These are phyloP conservation scores for Alloplasta piceator DNA, from an alignment of 2,888 invertebrate genomes.

Conservation along the genomic window DNA sequence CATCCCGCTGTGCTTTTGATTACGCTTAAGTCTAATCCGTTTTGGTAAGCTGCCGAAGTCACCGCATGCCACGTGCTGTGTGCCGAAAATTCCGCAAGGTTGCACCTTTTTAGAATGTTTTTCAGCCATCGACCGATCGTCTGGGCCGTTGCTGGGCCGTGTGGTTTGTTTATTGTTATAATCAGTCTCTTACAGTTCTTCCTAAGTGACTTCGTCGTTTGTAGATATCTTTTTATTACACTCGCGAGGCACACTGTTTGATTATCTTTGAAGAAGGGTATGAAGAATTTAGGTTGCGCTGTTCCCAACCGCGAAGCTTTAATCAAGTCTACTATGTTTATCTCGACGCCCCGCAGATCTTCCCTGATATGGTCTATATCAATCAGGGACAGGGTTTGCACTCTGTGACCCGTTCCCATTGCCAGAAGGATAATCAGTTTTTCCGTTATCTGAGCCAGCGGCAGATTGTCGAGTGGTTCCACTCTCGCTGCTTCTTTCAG, in stretches of 20 bases:
- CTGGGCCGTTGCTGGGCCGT: conserved; percentile 32
- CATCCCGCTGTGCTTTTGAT: conserved; percentile 43
- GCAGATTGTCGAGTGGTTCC: conserved; percentile 15
- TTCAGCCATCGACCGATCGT: conserved; percentile 50
- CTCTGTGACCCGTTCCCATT: conserved; percentile 49
- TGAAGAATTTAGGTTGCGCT: conserved; percentile 18
- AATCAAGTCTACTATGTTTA: conserved; percentile 24
- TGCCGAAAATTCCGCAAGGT: conserved; percentile 21
- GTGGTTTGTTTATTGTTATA: conserved; percentile 47
- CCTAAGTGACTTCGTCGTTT: conserved; percentile 32
- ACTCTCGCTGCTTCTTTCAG: conserved; percentile 12
- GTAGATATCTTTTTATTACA: conserved; percentile 31
- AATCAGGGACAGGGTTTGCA: conserved; percentile 56
- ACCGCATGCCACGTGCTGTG: conserved; percentile 58
- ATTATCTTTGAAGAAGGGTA: conserved; percentile 36
- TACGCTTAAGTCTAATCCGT: conserved; percentile 41
- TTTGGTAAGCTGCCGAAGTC: conserved; percentile 50
- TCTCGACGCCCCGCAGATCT: conserved; percentile 10
- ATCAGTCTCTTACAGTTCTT: conserved; percentile 35
- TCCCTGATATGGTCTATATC: conserved; percentile 27
- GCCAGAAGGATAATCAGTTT: conserved; percentile 43
- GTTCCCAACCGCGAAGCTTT: conserved; percentile 25
- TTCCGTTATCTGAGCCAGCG: conserved; percentile 39
- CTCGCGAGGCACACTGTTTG: conserved; percentile 40
- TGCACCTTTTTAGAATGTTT: conserved; percentile 13